Evolutionary conservation across 2,888 invertebrate species (phyloP).

Genomic region (Protophormia terraenovae): DNA sequence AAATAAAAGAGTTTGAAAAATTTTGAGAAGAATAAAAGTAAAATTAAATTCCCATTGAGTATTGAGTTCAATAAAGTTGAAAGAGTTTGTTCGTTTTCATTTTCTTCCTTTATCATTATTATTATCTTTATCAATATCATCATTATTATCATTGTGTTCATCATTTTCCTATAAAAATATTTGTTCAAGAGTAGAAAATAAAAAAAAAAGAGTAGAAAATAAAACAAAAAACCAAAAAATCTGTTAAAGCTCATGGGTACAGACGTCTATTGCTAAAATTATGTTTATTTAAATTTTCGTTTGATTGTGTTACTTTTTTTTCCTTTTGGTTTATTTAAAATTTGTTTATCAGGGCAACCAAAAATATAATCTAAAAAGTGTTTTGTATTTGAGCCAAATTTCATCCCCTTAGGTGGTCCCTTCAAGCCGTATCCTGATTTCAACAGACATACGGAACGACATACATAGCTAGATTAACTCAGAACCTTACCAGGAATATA

Average conservation of each 20-base stretch:
- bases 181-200: background rate
- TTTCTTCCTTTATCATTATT: background rate
- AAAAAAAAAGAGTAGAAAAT: background rate
- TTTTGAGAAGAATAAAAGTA: too few relatives aligned
- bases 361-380: too few relatives aligned
- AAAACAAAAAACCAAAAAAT: too few relatives aligned
- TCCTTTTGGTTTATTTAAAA: background rate
- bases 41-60: conserved; percentile 31
- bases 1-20: conserved; percentile 18
- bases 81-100: conserved; percentile 18
- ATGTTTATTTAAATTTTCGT: background rate
- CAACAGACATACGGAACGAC: too few relatives aligned
- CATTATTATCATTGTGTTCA: background rate
- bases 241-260: conserved; percentile 16
- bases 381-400: too few relatives aligned
- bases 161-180: background rate
- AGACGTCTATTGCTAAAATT: conserved; percentile 20
- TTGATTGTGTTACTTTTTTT: background rate
- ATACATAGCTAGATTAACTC: too few relatives aligned
- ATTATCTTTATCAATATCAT: background rate
- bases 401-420: too few relatives aligned
- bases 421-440: too few relatives aligned
- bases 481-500: too few relatives aligned
- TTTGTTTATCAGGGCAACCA: too few relatives aligned
- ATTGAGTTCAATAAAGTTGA: conserved; percentile 17